Evolutionary conservation across 2,797 vertebrate genomes (phyloP).

Genomic region (Hozukius guyotensis): DNA sequence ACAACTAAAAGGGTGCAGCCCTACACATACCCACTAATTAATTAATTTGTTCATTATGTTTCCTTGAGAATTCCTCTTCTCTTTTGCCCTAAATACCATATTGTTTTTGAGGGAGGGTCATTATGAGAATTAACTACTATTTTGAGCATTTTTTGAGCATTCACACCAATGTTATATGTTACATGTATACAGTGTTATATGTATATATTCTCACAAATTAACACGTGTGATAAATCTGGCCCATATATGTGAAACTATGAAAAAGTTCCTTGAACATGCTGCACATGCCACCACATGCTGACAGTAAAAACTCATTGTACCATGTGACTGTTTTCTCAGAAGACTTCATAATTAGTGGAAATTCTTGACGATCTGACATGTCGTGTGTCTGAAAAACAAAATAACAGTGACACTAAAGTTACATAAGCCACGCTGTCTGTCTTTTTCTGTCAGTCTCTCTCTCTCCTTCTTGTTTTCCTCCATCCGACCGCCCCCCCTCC

Average conservation of each 20-base stretch:
- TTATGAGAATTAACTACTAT: not conserved
- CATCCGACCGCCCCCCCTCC: constrained; percentile 1
- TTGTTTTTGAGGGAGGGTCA: not conserved
- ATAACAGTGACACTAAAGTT: constrained; percentile 28
- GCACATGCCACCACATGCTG: not conserved
- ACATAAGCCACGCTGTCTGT: constrained; percentile 10
- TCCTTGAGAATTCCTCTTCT: not conserved
- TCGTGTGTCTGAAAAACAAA: constrained; percentile 14
- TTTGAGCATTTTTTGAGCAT: not conserved
- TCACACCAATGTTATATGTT: not conserved
- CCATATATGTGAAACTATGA: not conserved
- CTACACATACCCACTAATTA: not conserved
- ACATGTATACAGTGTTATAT: too few relatives aligned
- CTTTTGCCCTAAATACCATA: not conserved
- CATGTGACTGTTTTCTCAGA: not conserved
- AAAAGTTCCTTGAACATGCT: not conserved
- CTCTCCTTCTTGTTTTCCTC: constrained; percentile 31
- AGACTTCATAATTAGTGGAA: constrained; percentile 5
- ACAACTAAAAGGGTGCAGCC: too few relatives aligned
- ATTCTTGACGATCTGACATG: constrained; percentile 16
- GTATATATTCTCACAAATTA: not conserved
- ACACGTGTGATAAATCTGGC: not conserved
- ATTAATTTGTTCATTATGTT: not conserved
- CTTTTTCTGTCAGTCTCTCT: constrained; percentile 19
- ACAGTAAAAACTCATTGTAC: not conserved